Conservation (phyloP, 2,888 invertebrate genomes). For the Trilocha varians region DNA sequence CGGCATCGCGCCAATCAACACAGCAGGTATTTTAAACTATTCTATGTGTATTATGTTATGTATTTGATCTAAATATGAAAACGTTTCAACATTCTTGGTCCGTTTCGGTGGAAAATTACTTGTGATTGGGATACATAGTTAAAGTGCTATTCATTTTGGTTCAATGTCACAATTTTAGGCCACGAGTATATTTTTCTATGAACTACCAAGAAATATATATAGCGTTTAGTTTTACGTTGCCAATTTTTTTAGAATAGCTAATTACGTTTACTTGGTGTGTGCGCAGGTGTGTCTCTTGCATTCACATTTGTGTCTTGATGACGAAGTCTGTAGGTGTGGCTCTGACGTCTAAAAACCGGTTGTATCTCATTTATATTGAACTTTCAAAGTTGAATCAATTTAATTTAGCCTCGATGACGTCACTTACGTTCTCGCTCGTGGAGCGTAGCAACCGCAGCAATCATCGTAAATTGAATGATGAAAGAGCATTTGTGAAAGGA, state of each 20-base stretch:
- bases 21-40: conserved; percentile 27
- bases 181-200: too few species aligned
- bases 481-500: neutral
- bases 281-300: too few species aligned
- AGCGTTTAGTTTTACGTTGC: too few species aligned
- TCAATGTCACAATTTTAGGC: too few species aligned
- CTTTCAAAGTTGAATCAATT: neutral
- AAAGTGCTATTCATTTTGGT: too few species aligned
- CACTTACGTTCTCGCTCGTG: neutral
- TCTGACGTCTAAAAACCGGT: neutral
- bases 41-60: neutral
- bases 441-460: neutral
- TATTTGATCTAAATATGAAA: neutral
- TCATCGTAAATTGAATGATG: neutral
- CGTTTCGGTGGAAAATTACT: too few species aligned
- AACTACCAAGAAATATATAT: too few species aligned
- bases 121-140: too few species aligned
- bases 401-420: neutral
- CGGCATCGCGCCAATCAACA: conserved; percentile 58
- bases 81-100: too few species aligned
- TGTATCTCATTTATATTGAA: neutral
- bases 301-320: neutral
- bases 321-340: neutral
- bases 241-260: too few species aligned
- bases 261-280: too few species aligned